phyloP scores from a whole-genome alignment of 2,888 invertebrate genomes.

The Drosophila setosimentum region DNA sequence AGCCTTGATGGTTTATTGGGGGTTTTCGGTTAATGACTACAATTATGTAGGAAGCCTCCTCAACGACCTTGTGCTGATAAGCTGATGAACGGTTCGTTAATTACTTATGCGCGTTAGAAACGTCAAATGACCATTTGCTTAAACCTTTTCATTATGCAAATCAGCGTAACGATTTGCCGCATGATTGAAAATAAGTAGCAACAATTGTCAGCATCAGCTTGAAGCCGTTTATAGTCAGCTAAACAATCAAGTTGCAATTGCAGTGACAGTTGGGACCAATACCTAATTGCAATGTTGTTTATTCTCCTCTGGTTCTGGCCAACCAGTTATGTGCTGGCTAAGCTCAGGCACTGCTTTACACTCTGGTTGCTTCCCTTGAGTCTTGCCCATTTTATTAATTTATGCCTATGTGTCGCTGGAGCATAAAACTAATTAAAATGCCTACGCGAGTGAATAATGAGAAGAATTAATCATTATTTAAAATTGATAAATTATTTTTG shows the following conservation, averaged over 20 bases:
- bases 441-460: slow-evolving; percentile 39
- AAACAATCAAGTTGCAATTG: slow-evolving; percentile 17
- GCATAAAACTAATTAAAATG: slow-evolving; percentile 75
- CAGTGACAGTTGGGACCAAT: slow-evolving; percentile 19
- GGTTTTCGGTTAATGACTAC: slow-evolving; percentile 42
- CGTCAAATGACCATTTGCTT: slow-evolving; percentile 34
- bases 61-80: slow-evolving; percentile 51
- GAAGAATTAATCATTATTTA: slow-evolving; percentile 45
- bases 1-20: slow-evolving; percentile 45
- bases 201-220: slow-evolving; percentile 5
- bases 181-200: slow-evolving; percentile 39
- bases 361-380: slow-evolving; percentile 1
- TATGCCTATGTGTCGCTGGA: slow-evolving; percentile 49
- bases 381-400: slow-evolving; percentile 48
- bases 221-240: slow-evolving; percentile 27
- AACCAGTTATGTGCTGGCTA: slow-evolving; percentile 28
- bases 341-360: slow-evolving; percentile 8
- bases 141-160: slow-evolving; percentile 44
- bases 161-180: slow-evolving; percentile 13
- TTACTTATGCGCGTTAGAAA: slow-evolving; percentile 36
- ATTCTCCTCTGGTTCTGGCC: background rate
- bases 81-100: slow-evolving; percentile 50
- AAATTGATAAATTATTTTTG: slow-evolving; percentile 49
- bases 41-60: slow-evolving; percentile 47
- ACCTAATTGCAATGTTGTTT: slow-evolving; percentile 35